phyloP scores from a whole-genome alignment of 2,888 invertebrate genomes.

The Smittia aterrima region DNA sequence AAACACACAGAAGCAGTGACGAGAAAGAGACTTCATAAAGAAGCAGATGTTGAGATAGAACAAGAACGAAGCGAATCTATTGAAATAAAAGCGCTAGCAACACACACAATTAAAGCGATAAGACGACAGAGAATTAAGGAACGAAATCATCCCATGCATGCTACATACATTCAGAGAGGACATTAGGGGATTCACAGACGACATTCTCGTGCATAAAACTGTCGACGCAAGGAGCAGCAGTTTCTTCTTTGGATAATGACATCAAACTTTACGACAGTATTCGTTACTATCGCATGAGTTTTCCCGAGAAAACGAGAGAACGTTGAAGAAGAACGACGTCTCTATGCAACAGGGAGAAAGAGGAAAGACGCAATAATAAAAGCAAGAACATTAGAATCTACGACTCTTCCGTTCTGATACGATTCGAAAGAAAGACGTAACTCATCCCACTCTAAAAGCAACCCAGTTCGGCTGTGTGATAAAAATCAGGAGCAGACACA shows the following conservation, averaged over 20 bases:
- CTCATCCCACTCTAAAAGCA: neutral
- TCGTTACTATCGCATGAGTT: neutral
- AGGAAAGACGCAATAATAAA: conserved; percentile 37
- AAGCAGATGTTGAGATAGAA: conserved; percentile 41
- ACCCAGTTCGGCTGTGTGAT: neutral
- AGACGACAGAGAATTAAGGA: conserved; percentile 29
- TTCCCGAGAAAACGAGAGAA: neutral
- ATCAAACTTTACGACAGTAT: neutral
- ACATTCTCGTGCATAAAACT: neutral
- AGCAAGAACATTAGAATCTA: conserved; percentile 25
- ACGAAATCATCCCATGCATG: conserved; percentile 29
- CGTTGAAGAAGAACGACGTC: neutral
- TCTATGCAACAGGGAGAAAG: conserved; percentile 37
- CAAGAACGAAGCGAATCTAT: conserved; percentile 21
- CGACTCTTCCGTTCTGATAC: conserved; percentile 33
- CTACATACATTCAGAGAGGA: neutral
- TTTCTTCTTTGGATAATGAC: neutral
- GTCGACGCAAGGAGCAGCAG: neutral
- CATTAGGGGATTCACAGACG: conserved; percentile 10
- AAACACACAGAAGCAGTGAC: conserved; percentile 38
- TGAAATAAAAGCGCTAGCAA: conserved; percentile 24
- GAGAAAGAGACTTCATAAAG: conserved; percentile 29
- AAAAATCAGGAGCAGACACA: conserved; percentile 33
- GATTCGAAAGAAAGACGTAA: neutral
- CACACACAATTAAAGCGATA: conserved; percentile 41